A percentile compares a stretch with the other conserved stretches of the same genome.
phyloP scores from a whole-genome alignment of 1,140 invertebrate species.

The Homarus americanus region DNA sequence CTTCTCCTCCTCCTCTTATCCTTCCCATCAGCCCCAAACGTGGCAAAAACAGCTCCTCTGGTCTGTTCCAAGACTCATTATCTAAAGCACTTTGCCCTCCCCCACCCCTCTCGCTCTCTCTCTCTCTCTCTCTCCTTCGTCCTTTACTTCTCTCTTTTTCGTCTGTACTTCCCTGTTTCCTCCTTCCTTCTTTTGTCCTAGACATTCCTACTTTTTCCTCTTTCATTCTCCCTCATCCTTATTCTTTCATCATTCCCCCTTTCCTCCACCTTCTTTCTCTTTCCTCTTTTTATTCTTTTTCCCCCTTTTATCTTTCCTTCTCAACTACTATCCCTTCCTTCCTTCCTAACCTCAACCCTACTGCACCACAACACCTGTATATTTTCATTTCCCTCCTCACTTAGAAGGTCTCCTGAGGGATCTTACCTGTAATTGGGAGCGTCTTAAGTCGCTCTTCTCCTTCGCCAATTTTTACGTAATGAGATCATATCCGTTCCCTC shows the following conservation, averaged over 20 bases:
- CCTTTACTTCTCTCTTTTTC: not conserved
- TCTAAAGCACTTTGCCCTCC: not conserved
- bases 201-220: not conserved
- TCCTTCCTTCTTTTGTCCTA: not conserved
- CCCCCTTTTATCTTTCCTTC: not conserved
- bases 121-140: not conserved
- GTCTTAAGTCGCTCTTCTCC: too few relatives aligned
- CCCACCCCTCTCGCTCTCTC: not conserved
- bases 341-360: too few relatives aligned
- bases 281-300: not conserved
- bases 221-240: not conserved
- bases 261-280: not conserved
- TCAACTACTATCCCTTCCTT: not conserved
- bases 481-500: too few relatives aligned
- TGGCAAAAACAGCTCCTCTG: not conserved
- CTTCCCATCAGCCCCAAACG: conserved; percentile 11
- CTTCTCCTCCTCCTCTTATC: conserved; percentile 1
- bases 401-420: too few relatives aligned
- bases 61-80: conserved; percentile 3
- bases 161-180: too few relatives aligned
- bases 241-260: not conserved
- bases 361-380: too few relatives aligned
- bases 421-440: too few relatives aligned
- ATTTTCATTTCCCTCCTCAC: too few relatives aligned
- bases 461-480: too few relatives aligned